phyloP scores from a whole-genome alignment of 2,888 invertebrate species.

The Aspidiotus rigidus region DNA sequence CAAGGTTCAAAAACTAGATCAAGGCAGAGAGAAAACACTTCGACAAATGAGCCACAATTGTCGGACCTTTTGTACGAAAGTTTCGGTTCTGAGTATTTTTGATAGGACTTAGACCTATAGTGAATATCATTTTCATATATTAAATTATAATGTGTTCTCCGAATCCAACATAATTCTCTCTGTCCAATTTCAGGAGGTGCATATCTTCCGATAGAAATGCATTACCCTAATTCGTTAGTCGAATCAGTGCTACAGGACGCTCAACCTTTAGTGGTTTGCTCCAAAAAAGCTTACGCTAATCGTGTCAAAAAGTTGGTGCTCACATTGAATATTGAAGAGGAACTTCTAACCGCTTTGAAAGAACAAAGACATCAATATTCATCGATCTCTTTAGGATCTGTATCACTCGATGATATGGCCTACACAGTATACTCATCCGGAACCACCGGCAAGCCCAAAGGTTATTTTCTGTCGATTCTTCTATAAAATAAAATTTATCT shows the following conservation, averaged over 20 bases:
- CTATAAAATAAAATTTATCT: neutral
- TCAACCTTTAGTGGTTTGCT: slow-evolving; percentile 37
- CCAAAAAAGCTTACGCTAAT: slow-evolving; percentile 36
- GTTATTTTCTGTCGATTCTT: slow-evolving; percentile 30
- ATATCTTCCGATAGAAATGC: slow-evolving; percentile 39
- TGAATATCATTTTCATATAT: too few relatives aligned
- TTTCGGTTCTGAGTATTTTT: neutral
- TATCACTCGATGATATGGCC: slow-evolving; percentile 39
- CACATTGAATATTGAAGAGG: slow-evolving; percentile 35
- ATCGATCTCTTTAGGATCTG: slow-evolving; percentile 20
- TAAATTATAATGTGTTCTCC: too few relatives aligned
- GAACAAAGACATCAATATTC: slow-evolving; percentile 8
- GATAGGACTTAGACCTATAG: too few relatives aligned
- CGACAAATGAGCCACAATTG: too few relatives aligned
- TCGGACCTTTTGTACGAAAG: neutral
- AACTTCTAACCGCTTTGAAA: slow-evolving; percentile 35
- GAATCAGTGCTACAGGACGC: slow-evolving; percentile 39
- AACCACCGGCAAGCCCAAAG: slow-evolving; percentile 40
- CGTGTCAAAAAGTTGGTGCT: slow-evolving; percentile 28
- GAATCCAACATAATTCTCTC: neutral
- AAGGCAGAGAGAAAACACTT: too few relatives aligned
- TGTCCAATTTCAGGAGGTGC: slow-evolving; percentile 38
- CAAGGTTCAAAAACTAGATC: too few relatives aligned
- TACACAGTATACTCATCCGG: slow-evolving; percentile 40
- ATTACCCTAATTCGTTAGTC: slow-evolving; percentile 38